Conservation (phyloP, 2,113 vertebrate genomes). For the Poeciliopsis occidentalis region DNA sequence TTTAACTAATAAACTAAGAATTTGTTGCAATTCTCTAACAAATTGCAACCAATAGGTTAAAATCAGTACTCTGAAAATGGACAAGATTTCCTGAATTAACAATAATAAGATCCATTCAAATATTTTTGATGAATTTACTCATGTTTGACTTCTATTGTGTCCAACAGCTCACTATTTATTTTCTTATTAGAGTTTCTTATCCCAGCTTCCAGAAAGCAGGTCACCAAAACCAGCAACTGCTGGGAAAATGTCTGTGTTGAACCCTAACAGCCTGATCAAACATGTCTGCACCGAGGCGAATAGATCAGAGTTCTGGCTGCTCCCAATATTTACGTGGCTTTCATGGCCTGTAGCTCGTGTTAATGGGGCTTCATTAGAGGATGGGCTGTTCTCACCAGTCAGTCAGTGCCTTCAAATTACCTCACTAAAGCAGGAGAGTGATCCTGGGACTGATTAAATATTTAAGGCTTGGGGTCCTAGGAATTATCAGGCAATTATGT, state of each 20-base stretch:
- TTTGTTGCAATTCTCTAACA: background rate
- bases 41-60: background rate
- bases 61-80: no score
- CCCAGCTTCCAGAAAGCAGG: background rate
- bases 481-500: background rate
- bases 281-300: conserved; percentile 13
- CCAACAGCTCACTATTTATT: background rate
- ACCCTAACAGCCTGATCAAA: conserved; percentile 18
- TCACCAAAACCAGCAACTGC: conserved; percentile 3
- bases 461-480: background rate
- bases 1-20: background rate
- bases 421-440: conserved; percentile 23
- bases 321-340: background rate
- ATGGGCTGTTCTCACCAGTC: conserved; percentile 11
- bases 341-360: background rate
- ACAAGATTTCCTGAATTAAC: no score
- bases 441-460: conserved; percentile 28
- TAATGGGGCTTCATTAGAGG: conserved; percentile 14
- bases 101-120: no score
- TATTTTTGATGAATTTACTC: no score
- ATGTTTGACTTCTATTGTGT: background rate
- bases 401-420: conserved; percentile 32
- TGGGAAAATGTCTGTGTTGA: background rate
- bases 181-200: background rate
- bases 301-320: conserved; percentile 16